A percentile compares a stretch with the other conserved stretches of the same genome.
phyloP scores from a whole-genome alignment of 2,888 invertebrate genomes.

The Synergus japonicus region DNA sequence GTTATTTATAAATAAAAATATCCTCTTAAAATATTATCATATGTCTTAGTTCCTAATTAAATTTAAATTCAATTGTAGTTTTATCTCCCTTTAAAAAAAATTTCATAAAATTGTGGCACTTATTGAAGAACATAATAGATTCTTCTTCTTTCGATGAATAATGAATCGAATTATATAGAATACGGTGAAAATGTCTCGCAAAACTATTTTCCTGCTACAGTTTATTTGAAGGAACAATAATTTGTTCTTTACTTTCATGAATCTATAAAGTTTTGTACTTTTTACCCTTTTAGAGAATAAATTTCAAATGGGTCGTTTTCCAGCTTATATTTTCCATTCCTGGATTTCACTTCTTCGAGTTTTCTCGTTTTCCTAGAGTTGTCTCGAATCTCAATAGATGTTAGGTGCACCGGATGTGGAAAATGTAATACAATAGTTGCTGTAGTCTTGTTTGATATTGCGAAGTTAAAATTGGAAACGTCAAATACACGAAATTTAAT shows the following conservation, averaged over 20 bases:
- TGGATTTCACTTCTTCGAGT: background rate
- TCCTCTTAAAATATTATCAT: too few species aligned
- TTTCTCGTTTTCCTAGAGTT: background rate
- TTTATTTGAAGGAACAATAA: background rate
- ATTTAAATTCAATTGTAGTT: too few species aligned
- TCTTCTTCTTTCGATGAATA: too few species aligned
- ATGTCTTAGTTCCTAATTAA: too few species aligned
- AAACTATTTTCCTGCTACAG: background rate
- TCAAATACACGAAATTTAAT: background rate
- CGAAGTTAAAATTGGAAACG: background rate
- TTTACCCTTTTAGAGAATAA: background rate
- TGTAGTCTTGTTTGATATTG: background rate
- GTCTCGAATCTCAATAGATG: background rate
- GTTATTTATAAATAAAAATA: too few species aligned
- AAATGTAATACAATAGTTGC: background rate
- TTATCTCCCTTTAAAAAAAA: too few species aligned
- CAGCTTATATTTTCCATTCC: background rate
- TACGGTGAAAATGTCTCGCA: background rate
- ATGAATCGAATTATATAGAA: background rate
- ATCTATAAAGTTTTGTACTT: background rate
- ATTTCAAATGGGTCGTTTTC: background rate
- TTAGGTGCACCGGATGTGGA: background rate
- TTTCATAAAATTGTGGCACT: too few species aligned
- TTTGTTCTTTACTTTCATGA: background rate
- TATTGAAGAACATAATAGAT: too few species aligned